Conservation (phyloP, 2,113 vertebrate genomes). For the Fregetta grallaria region DNA sequence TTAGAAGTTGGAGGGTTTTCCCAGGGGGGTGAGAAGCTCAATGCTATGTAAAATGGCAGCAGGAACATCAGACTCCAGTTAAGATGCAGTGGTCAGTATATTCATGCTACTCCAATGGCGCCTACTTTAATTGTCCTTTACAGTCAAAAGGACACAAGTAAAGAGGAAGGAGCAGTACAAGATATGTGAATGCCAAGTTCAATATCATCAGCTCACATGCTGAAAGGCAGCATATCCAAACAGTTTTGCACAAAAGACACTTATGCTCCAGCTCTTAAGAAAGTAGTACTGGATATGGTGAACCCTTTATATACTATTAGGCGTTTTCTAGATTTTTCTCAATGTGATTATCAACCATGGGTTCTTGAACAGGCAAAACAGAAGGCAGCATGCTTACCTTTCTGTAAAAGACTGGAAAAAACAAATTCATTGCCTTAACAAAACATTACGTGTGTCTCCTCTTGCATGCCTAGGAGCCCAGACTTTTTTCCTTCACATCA, state of each 20-base stretch:
- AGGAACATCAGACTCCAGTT: not conserved
- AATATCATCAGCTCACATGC: not conserved
- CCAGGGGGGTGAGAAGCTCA: not conserved
- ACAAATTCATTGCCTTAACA: not conserved
- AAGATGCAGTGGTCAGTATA: not conserved
- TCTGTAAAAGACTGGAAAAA: not conserved
- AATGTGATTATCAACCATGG: not conserved
- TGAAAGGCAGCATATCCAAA: not conserved
- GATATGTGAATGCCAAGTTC: accelerated
- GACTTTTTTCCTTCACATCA: not conserved
- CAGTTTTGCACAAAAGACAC: not conserved
- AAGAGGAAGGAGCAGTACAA: not conserved
- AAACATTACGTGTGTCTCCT: not conserved
- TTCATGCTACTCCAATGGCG: not conserved
- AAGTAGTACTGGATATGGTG: not conserved
- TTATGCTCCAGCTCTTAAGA: not conserved
- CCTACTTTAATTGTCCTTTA: not conserved
- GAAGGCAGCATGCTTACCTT: not conserved
- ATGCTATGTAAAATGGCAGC: not conserved
- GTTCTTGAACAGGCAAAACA: not conserved
- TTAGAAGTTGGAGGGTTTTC: not conserved
- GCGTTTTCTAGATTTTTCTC: not conserved
- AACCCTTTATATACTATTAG: not conserved
- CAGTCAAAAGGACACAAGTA: not conserved
- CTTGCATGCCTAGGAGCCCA: not conserved